Evolutionary conservation across 2,888 invertebrate genomes (phyloP).

Genomic region (Ceratothoa steindachneri): DNA sequence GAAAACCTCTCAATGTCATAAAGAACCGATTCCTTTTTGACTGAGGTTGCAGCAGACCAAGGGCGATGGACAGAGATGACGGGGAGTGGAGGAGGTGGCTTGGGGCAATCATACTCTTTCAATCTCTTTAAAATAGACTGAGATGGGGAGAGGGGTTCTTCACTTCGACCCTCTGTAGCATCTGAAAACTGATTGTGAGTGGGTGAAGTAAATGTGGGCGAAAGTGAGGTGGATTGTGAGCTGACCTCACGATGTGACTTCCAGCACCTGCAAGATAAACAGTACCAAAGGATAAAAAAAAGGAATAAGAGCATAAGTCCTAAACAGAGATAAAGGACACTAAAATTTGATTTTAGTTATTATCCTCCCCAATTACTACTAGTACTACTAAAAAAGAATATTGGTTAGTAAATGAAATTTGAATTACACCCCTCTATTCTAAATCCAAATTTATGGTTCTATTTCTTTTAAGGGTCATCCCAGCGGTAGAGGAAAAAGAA

Average conservation of each 20-base stretch:
- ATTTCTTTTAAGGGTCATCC: no score
- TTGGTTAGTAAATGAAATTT: no score
- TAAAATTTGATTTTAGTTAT: no score
- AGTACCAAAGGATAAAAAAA: no score
- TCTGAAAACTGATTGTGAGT: background rate
- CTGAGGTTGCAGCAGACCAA: slow-evolving; percentile 10
- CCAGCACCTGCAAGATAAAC: slow-evolving; percentile 6
- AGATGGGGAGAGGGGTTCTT: background rate
- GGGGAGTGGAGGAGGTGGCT: slow-evolving; percentile 34
- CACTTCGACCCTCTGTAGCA: background rate
- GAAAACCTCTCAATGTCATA: slow-evolving; percentile 24
- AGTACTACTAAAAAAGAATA: no score
- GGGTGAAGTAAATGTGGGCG: background rate
- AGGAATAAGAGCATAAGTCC: no score
- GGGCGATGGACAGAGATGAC: slow-evolving; percentile 21
- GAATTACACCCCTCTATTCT: no score
- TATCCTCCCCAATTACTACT: no score
- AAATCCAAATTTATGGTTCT: no score
- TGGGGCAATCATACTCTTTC: slow-evolving; percentile 30
- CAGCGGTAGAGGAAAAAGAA: no score
- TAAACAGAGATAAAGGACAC: no score
- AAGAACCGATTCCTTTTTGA: slow-evolving; percentile 24
- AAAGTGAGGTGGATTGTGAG: background rate
- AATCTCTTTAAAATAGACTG: slow-evolving; percentile 28
- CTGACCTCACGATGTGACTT: background rate